Evolutionary conservation across 2,113 vertebrate genomes (phyloP).

Genomic region (Todiramphus chloris): DNA sequence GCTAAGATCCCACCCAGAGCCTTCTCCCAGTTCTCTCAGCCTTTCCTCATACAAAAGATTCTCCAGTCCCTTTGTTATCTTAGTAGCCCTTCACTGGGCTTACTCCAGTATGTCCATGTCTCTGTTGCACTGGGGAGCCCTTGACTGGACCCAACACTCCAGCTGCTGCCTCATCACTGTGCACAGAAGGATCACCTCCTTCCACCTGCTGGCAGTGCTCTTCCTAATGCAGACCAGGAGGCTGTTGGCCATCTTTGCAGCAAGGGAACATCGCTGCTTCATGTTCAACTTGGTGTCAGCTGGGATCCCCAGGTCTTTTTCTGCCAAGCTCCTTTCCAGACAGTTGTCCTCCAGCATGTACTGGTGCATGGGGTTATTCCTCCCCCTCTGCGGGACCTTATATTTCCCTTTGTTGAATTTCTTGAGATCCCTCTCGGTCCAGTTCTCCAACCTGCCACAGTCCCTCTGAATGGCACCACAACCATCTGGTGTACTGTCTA

Average conservation of each 20-base stretch:
- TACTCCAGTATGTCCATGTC: too few species aligned
- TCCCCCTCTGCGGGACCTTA: not conserved
- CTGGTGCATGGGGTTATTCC: not conserved
- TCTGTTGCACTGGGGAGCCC: not conserved
- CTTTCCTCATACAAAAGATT: not conserved
- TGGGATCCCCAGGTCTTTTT: not conserved
- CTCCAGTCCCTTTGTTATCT: not conserved
- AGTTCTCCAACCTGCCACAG: not conserved
- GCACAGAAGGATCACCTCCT: not conserved
- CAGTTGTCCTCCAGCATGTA: not conserved
- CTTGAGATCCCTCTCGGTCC: not conserved
- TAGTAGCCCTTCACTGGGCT: not conserved
- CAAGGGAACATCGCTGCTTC: not conserved
- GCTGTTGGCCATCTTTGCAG: not conserved
- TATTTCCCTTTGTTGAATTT: not conserved
- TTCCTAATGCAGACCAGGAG: not conserved
- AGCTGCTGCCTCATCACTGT: not conserved
- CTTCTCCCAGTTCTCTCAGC: not conserved
- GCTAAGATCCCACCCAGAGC: not conserved
- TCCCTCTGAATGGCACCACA: not conserved
- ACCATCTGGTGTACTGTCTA: not conserved
- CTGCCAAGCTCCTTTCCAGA: not conserved
- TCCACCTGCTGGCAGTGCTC: not conserved
- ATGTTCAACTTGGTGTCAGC: not conserved
- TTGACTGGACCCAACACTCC: not conserved